Base-by-base conservation (phyloP, 2,888 invertebrate species). In the Digitonthophagus gazella region DNA sequence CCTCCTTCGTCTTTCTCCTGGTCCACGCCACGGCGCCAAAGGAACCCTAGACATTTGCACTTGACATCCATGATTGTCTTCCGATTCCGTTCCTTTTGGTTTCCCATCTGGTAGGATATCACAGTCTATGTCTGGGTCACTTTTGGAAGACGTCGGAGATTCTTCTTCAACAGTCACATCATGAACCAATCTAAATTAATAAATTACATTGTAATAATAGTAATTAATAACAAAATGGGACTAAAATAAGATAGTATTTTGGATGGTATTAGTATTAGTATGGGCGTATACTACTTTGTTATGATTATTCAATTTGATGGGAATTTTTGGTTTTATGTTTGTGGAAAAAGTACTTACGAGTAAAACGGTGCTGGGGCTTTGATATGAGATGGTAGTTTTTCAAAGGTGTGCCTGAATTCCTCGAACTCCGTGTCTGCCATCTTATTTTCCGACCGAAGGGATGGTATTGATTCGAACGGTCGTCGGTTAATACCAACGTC, bases 351-450 rank as follows among this genome's bases (percentile, higher is more conserved):
- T 72, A 90, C 95, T 95, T 88, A 95, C 95, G 93, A 94, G 84
- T 95, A 96, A 84, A 92, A 93, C 69, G 93, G 91, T 76, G 92
- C 88, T 67, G 94, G 90, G 65, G 91, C 90, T 81, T 90, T 92
- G 74, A 90, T 89, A 78, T 91, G 90, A 81, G 92, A 91, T 71
- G 92, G 91, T 82, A 92, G 85, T 84, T 90, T 89, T 79, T 94
- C 93, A 83, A 93, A 95, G 82, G 91, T 90, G 79, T 92, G 91
- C 79, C 92, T 91, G 86, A 96, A 95, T 88, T 96, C 93, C 85
- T 96, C 95, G 85, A 93, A 96, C 85, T 96, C 95, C 83, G 91
- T 91, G 87, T 96, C 96, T 79, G 95, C 95, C 95, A 96, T 96
- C 85, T 86, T 86, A 86, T 81, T 84, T 80, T 78, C 78, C 75